Evolutionary conservation across 2,888 invertebrate species (phyloP).

Genomic region (Eupithecia dodoneata): DNA sequence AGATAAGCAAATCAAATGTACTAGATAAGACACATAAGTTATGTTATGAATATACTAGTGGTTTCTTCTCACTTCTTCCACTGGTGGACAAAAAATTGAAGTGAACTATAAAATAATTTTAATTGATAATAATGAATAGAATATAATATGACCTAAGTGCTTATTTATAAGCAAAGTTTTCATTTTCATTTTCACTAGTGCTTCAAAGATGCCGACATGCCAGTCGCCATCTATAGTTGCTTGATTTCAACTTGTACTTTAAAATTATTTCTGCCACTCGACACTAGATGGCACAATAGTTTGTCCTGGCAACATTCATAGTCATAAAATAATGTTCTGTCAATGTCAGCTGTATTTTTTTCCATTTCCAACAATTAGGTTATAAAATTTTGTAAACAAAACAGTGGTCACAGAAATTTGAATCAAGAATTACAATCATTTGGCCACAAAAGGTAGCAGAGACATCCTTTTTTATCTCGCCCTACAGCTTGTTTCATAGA

Average conservation of each 20-base stretch:
- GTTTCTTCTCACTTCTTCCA: no score
- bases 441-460: conserved; percentile 25
- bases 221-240: conserved; percentile 20
- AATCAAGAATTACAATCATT: conserved; percentile 1
- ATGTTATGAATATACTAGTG: no score
- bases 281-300: conserved; percentile 25
- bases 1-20: no score
- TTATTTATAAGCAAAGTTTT: no score
- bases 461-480: neutral
- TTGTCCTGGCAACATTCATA: conserved; percentile 23
- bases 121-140: no score
- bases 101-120: no score
- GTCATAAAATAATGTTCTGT: neutral
- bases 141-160: no score
- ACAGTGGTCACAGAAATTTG: conserved; percentile 3
- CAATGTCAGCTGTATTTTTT: conserved; percentile 10
- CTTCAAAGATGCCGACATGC: neutral
- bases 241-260: neutral
- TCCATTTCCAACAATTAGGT: neutral
- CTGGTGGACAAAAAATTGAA: no score
- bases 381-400: conserved; percentile 24
- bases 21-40: no score
- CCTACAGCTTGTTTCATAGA: neutral
- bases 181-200: no score
- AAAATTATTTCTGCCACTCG: conserved; percentile 19